phyloP scores from a whole-genome alignment of 2,888 invertebrate species.

The Prosapia bicincta region DNA sequence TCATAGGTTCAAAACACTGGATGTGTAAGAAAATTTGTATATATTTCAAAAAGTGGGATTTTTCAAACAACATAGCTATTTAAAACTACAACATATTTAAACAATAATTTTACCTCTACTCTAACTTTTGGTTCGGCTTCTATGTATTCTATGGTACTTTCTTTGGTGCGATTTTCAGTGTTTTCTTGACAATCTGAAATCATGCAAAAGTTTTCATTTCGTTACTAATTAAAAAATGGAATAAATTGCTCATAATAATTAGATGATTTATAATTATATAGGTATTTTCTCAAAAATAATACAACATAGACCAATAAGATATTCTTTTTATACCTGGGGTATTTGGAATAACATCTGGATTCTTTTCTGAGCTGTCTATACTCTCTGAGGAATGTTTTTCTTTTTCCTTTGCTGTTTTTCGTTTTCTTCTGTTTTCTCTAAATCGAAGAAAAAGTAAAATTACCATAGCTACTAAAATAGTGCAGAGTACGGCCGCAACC shows the following conservation, averaged over 20 bases:
- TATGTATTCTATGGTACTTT: neutral
- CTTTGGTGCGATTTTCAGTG: neutral
- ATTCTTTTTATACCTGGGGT: neutral
- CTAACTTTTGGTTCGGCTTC: neutral
- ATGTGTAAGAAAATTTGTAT: no score
- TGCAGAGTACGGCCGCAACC: slow-evolving; percentile 47
- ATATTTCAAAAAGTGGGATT: no score
- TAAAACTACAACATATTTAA: no score
- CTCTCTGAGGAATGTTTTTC: slow-evolving; percentile 34
- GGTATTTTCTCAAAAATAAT: no score
- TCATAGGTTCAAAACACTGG: no score
- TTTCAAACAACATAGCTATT: no score
- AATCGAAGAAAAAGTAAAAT: slow-evolving; percentile 44
- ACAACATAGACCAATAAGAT: no score
- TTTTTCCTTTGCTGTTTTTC: slow-evolving; percentile 32
- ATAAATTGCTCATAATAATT: no score
- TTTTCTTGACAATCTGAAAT: neutral
- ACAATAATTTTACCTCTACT: neutral
- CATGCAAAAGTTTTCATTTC: neutral
- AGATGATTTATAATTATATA: no score
- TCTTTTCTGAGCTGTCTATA: slow-evolving; percentile 39
- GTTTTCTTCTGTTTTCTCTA: slow-evolving; percentile 24
- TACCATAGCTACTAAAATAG: slow-evolving; percentile 46
- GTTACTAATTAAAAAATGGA: no score
- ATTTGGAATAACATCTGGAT: slow-evolving; percentile 39